Conservation (phyloP, 2,888 invertebrate species). For the Pollenia griseotomentosa region DNA sequence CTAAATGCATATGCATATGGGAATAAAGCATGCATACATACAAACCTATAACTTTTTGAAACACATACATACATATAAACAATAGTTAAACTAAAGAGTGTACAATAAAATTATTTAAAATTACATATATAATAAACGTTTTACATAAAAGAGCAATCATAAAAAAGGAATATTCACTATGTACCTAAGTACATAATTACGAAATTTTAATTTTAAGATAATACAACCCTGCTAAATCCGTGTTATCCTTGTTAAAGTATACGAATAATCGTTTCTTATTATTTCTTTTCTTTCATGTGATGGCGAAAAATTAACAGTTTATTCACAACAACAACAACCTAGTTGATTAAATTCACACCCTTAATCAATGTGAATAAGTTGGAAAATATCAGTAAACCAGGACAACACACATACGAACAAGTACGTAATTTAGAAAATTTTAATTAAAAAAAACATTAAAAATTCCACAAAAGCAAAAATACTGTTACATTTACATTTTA, state of each 20-base stretch:
- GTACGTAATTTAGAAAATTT: slow-evolving; percentile 42
- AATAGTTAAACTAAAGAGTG: neutral
- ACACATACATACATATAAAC: neutral
- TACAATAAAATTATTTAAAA: slow-evolving; percentile 7
- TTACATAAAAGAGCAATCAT: neutral
- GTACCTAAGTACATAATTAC: neutral
- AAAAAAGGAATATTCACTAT: neutral
- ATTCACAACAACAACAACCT: slow-evolving; percentile 37
- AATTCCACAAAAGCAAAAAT: slow-evolving; percentile 5
- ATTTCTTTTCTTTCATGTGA: slow-evolving; percentile 57
- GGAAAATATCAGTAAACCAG: slow-evolving; percentile 60
- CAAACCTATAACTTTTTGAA: slow-evolving; percentile 16
- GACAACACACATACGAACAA: slow-evolving; percentile 58
- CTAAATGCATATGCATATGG: neutral
- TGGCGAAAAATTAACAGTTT: slow-evolving; percentile 67
- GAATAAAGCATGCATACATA: neutral
- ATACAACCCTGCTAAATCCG: slow-evolving; percentile 55
- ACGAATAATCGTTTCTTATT: slow-evolving; percentile 61
- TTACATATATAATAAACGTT: neutral
- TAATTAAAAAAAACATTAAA: neutral
- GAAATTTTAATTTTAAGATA: neutral
- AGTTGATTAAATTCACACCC: slow-evolving; percentile 69
- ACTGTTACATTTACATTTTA: neutral
- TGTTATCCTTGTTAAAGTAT: slow-evolving; percentile 58
- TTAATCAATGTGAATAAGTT: slow-evolving; percentile 62